These are phyloP conservation scores for Ailurus styani DNA, from an alignment of 2,113 vertebrate genomes.

Conservation along the genomic window DNA sequence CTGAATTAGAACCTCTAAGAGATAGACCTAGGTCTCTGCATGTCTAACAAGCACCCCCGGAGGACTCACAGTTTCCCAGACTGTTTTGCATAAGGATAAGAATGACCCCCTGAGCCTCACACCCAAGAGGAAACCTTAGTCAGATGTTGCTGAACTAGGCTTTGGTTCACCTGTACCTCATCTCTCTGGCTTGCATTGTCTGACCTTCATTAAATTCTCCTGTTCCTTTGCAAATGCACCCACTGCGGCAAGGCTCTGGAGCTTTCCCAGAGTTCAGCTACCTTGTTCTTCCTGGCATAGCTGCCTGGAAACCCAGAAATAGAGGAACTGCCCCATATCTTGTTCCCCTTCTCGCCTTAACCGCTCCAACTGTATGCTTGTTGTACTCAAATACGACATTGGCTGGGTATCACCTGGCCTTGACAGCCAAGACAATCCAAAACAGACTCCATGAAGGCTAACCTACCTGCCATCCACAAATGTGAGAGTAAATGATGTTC, in stretches of 20 bases:
- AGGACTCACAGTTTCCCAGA: neutral
- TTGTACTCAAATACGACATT: neutral
- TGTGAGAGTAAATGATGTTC: neutral
- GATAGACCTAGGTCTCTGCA: neutral
- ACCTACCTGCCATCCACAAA: neutral
- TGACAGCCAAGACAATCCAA: neutral
- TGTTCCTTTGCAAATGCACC: neutral
- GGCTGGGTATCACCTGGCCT: neutral
- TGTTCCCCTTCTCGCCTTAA: neutral
- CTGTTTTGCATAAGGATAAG: neutral
- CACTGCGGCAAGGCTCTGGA: neutral
- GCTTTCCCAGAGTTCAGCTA: neutral
- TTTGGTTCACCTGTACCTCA: neutral
- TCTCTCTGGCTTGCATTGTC: neutral
- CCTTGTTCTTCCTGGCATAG: neutral
- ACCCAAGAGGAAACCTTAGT: neutral
- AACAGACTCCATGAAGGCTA: neutral
- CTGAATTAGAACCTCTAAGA: neutral
- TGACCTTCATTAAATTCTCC: neutral
- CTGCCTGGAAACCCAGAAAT: neutral
- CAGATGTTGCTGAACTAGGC: neutral
- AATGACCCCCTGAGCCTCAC: neutral
- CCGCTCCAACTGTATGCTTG: neutral
- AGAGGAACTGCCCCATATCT: neutral
- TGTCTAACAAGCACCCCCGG: neutral